Base-by-base conservation (phyloP, 2,888 invertebrate species). In the Tachina lurida region DNA sequence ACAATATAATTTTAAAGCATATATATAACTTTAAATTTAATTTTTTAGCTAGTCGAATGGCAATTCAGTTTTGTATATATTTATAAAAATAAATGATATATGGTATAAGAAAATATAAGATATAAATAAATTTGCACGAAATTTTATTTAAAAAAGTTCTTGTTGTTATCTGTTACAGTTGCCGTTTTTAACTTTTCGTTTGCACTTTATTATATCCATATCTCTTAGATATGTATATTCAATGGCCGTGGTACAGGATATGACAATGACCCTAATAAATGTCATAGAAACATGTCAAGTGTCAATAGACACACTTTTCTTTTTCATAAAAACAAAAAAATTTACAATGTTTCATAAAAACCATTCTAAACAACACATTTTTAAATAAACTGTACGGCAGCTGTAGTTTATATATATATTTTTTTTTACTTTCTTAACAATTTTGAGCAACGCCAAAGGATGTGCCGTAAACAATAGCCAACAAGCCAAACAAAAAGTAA, bases 261-360 rank as follows among this genome's bases (percentile, higher is more conserved):
- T 83, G 83, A 47, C 85, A 86, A 76, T 86, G 79, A 86, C 85
- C 85, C 82, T 83, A 86, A 86, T 86, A 86, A 86, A 82, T 83
- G 85, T 86, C 79, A 60, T 86, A 54, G 78, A 75, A 83, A 76
- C 85, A 86, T 83, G 82, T 82, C 85, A 86, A 82, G 83, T 86
- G 85, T 83, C 85, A 86, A 86, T 86, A 86, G 85, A 86, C 82
- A 82, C 75, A 73, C 65, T 81, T n/a, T 45, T 45, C 31, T 45
- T 52, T 49, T 47, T 12, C 47, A 49, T 13, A 10, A 68, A 71
- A 49, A 84, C 17, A 75, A 70, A 73, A 84, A 54, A 76, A 58
- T 82, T 79, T 82, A 82, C 85, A 86, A 79, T 83, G 82, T 60
- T 52, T 86, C 79, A 75, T 79, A 86, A 85, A 85, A 82, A 62